These are phyloP conservation scores for zebrafish (Danio rerio) DNA, from an alignment of 2,113 vertebrate genomes.

Conservation along the genomic window DNA sequence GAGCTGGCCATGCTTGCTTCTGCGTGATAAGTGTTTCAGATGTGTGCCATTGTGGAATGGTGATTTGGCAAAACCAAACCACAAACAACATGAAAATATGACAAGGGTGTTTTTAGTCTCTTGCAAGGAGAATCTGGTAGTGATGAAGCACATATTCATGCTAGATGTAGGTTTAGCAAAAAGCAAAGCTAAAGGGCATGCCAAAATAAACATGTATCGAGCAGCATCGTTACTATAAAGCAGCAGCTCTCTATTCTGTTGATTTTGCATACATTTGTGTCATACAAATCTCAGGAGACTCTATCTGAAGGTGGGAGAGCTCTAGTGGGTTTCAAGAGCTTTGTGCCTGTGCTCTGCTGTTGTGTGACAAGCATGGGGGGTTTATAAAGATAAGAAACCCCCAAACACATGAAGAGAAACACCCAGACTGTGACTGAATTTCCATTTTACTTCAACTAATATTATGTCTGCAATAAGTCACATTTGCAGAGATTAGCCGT, in stretches of 20 bases:
- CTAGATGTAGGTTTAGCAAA: neutral
- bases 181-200: too few species aligned
- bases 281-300: constrained; percentile 65
- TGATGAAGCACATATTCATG: neutral
- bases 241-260: constrained; percentile 52
- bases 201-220: constrained; percentile 42
- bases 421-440: constrained; percentile 33
- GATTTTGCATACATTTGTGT: constrained; percentile 71
- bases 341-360: neutral
- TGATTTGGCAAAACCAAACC: neutral
- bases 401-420: constrained; percentile 16
- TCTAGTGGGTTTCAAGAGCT: constrained; percentile 48
- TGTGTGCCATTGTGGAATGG: constrained; percentile 48
- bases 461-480: constrained; percentile 55
- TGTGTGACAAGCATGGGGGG: neutral
- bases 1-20: constrained; percentile 49
- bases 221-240: constrained; percentile 50
- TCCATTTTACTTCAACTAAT: constrained; percentile 53
- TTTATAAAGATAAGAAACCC: constrained; percentile 8
- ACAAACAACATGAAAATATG: neutral
- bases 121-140: neutral
- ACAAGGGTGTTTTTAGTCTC: neutral
- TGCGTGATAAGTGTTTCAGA: constrained; percentile 1
- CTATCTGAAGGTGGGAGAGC: constrained; percentile 44
- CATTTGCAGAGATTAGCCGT: constrained; percentile 61